These are phyloP conservation scores for Eupithecia tripunctaria DNA, from an alignment of 2,888 invertebrate genomes.

Conservation along the genomic window DNA sequence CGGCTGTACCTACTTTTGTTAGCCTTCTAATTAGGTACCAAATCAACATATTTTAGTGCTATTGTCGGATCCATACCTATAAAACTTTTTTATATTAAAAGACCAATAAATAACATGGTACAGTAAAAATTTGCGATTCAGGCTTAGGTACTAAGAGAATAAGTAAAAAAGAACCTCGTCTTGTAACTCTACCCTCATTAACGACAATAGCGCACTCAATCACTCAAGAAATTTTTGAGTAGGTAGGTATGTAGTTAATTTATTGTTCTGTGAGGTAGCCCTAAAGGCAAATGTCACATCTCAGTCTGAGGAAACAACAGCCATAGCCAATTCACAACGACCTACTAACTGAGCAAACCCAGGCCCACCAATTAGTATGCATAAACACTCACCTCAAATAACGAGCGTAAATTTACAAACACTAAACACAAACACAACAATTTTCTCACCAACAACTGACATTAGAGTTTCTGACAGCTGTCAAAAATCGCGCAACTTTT, in stretches of 20 bases:
- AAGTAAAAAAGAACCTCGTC: background rate
- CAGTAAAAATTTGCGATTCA: background rate
- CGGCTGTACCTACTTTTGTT: too few relatives aligned
- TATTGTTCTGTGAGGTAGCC: too few relatives aligned
- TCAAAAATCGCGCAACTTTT: constrained; percentile 42
- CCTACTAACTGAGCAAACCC: background rate
- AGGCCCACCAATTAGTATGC: constrained; percentile 9
- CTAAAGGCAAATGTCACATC: background rate
- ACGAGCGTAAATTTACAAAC: constrained; percentile 3
- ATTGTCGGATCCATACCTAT: too few relatives aligned
- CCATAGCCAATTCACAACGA: background rate
- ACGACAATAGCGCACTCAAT: background rate
- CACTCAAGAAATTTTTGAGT: background rate
- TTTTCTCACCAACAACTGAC: constrained; percentile 15
- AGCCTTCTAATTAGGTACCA: too few relatives aligned
- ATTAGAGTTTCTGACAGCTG: constrained; percentile 35
- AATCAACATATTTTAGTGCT: too few relatives aligned
- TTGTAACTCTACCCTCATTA: background rate
- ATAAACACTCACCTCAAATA: constrained; percentile 25
- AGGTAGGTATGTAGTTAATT: too few relatives aligned
- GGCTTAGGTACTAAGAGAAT: background rate
- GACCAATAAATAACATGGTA: background rate
- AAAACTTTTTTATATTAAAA: too few relatives aligned
- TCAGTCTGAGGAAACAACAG: background rate
- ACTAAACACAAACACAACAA: constrained; percentile 16